These are phyloP conservation scores for Anas bernieri DNA, from an alignment of 2,797 vertebrate species.

Conservation along the genomic window DNA sequence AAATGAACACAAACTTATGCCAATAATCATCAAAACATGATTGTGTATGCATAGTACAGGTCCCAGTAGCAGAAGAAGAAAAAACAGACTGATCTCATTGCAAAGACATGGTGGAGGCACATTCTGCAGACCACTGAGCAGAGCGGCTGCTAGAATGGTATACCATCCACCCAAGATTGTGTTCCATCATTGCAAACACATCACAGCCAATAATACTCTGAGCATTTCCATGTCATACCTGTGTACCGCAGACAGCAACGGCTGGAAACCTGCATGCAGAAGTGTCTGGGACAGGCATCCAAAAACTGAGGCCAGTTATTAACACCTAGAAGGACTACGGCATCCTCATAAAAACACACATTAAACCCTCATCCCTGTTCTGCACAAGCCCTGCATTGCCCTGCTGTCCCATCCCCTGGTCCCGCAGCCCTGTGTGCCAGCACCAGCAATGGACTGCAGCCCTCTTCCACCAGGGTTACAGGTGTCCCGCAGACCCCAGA, in stretches of 20 bases:
- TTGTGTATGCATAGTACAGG: not conserved
- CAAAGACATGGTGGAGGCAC: not conserved
- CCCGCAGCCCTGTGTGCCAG: rapidly evolving
- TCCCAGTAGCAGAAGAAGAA: not conserved
- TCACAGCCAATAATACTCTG: not conserved
- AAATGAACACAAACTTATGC: not conserved
- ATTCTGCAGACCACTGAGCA: not conserved
- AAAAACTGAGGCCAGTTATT: not conserved
- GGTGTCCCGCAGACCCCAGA: not conserved
- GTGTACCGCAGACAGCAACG: too few relatives aligned
- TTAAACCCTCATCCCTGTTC: not conserved
- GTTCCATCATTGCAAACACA: not conserved
- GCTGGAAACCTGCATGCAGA: too few relatives aligned
- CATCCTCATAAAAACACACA: not conserved
- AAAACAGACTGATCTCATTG: not conserved
- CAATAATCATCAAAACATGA: not conserved
- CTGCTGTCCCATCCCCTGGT: not conserved
- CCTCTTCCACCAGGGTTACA: not conserved
- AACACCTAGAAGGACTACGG: too few relatives aligned
- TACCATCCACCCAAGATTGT: rapidly evolving
- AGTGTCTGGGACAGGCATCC: not conserved
- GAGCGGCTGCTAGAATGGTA: not conserved
- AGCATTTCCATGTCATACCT: not conserved
- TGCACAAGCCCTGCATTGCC: rapidly evolving
- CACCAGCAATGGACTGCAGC: not conserved